Evolutionary conservation across 2,888 invertebrate genomes (phyloP), one percentile per base, ranked within the genome.

Genomic region (Harpalus rubripes): DNA sequence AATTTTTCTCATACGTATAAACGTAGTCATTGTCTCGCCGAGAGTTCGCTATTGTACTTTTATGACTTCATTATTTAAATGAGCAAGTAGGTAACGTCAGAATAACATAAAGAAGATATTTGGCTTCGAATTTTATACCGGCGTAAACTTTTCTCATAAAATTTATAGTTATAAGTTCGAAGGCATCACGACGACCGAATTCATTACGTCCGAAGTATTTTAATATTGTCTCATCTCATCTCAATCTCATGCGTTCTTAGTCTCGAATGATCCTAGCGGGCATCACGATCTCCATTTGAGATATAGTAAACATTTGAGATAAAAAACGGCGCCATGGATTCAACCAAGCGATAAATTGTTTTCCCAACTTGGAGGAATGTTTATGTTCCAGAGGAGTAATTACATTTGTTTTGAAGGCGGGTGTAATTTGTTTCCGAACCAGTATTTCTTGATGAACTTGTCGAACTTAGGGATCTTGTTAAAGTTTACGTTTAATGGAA

Each of bases 381-480:
- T 76, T 76, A 76, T 56, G 56, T 56, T 52, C 76, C 56, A 0
- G 52, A 56, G 52, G 22, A 52, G 56, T 76, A 76, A 76, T 76
- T 52, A 56, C 52, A 76, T 76, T 76, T 76, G 56, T 76, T 76
- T 76, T 76, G 76, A 39, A 76, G 76, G 76, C 76, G 76, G 22
- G 26, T 56, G 52, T 22, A 52, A 76, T 76, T 76, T 76, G 56
- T 76, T 76, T 76, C 56, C 56, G 56, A 76, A 76, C 52, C 76
- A 76, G 52, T 56, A 76, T 76, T 76, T 76, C 18, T 76, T 76
- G 76, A 76, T 76, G 76, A 76, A 76, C 76, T 76, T 76, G 56
- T 76, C 76, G 52, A 72, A 72, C 72, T 72, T 72, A 22, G 41
- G 41, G 72, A 76, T 76, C 76, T 76, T 76, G 76, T 76, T 76